Evolutionary conservation across 2,113 vertebrate species (phyloP), one percentile per base, ranked within the genome.

Genomic region (Jacana jacana): DNA sequence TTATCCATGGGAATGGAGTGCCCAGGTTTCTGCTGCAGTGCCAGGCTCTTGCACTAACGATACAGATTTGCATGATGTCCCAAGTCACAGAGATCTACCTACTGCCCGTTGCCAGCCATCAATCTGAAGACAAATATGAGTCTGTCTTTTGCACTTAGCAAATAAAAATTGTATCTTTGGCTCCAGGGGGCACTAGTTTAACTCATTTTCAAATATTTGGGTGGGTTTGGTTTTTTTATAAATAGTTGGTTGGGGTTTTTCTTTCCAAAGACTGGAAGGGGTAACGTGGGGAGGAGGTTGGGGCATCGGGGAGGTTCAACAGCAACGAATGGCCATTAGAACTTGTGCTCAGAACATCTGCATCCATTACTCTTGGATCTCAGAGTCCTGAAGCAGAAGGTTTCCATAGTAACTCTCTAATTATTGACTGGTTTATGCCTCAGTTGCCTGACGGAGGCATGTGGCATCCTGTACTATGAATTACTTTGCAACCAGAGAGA

Each of bases 21-120:
- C 15, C 27, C 17, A 49, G 54, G 19, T 44, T 52, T 52, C 58
- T 42, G 9, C 85, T 52, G 52, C 73, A 33, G 54, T 15, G 23
- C 24, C 39, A 66, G 54, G 13, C 31, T 71, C 54, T 82, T 39
- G 30, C 37, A 24, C 42, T 42, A 5, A 23, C 40, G 10, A 7
- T 0, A 49, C 44, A 5, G 23, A 31, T 9, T 2, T 8, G 17
- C 2, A 3, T 5, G 7, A 5, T 14, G 27, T 69, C 60, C 39
- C 61, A 31, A 30, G 17, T 65, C 75, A 46, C 19, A 15, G 5
- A 19, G 23, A 2, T 55, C 46, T 61, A 49, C 61, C 17, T 54
- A 6, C 4, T 42, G 31, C 55, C 68, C 40, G 7, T 31, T 78
- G 51, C 10, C 37, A 46, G 51, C 57, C 19, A 7, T 9, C 40